A percentile compares a stretch with the other conserved stretches of the same genome.
Conservation (phyloP, 2,888 invertebrate species). For the Zootermopsis nevadensis region DNA sequence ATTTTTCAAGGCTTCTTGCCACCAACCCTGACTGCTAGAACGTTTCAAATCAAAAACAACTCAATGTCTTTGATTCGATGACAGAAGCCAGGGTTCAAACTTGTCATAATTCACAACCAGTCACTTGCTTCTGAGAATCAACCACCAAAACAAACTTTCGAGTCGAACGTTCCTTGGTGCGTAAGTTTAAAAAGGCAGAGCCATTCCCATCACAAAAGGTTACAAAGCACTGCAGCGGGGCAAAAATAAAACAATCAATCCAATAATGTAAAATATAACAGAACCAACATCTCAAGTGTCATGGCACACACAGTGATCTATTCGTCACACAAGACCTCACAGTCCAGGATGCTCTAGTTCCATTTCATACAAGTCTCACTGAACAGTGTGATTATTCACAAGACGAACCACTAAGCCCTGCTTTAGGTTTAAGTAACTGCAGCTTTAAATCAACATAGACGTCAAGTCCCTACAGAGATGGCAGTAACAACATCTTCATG, state of each 20-base stretch:
- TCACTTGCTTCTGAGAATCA: slow-evolving; percentile 4
- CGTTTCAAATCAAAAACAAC: slow-evolving; percentile 12
- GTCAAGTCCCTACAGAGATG: background rate
- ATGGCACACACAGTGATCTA: too few relatives aligned
- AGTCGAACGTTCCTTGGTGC: background rate
- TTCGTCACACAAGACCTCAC: too few relatives aligned
- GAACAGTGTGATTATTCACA: slow-evolving; percentile 8
- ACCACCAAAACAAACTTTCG: slow-evolving; percentile 1
- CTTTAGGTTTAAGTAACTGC: background rate
- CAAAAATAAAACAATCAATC: background rate
- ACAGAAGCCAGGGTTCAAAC: slow-evolving; percentile 26
- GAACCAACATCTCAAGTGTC: background rate
- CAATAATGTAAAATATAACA: background rate
- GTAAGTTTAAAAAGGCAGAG: background rate
- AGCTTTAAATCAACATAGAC: background rate
- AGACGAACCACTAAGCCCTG: background rate
- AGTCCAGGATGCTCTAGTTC: slow-evolving; percentile 28
- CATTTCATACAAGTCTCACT: slow-evolving; percentile 45
- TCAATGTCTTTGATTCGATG: slow-evolving; percentile 8
- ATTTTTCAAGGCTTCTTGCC: slow-evolving; percentile 42
- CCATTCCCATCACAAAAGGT: background rate
- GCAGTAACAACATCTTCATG: background rate
- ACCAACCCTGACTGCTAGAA: background rate
- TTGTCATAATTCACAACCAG: background rate
- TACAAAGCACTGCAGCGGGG: slow-evolving; percentile 11